Evolutionary conservation across 1,140 invertebrate species (phyloP), one percentile per base, ranked within the genome.

Genomic region (Tenebrio molitor): DNA sequence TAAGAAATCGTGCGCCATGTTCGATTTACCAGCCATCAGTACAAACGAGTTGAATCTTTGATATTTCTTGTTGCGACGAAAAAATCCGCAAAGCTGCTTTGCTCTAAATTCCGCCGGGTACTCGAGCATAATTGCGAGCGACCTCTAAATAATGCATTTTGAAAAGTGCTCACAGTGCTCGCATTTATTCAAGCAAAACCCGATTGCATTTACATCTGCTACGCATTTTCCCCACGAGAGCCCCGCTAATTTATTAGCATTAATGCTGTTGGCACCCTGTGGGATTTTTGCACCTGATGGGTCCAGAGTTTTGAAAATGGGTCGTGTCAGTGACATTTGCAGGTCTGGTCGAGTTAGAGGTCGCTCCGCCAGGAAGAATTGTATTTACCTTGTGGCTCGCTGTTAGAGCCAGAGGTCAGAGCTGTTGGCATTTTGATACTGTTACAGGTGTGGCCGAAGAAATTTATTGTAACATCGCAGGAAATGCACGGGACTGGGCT

Each of bases 211-310:
- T 58, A 29, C 50, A 58, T 16, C 23, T 12, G 29, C 23, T 58
- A 58, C 50, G 50, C 50, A 58, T 23, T 58, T 58, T 58, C 7
- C 50, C 29, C 50, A 58, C 23, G 50, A 58, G 23, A 46, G 42
- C 10, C 15, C 14, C 42, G 42, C 14, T 46, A 58, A 58, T 58
- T 58, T 58, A 58, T 58, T 58, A 58, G 2, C 2, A 12, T 58
- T 58, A 58, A 58, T 58, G 23, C 12, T 25, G 29, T 29, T 29
- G 7, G 14, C 46, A 23, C 14, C n/a, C n/a, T n/a, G n/a, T n/a
- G n/a, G n/a, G n/a, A n/a, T 29, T 58, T 29, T 29, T 58, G 23
- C 50, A 2, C 3, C 25, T 3, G 3, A 29, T 29, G 3, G 25
- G 25, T n/a, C n/a, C n/a, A n/a, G 16, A 3, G 17, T 50, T 50